phyloP scores from a whole-genome alignment of 1,140 invertebrate species.

The Tribolium castaneum region DNA sequence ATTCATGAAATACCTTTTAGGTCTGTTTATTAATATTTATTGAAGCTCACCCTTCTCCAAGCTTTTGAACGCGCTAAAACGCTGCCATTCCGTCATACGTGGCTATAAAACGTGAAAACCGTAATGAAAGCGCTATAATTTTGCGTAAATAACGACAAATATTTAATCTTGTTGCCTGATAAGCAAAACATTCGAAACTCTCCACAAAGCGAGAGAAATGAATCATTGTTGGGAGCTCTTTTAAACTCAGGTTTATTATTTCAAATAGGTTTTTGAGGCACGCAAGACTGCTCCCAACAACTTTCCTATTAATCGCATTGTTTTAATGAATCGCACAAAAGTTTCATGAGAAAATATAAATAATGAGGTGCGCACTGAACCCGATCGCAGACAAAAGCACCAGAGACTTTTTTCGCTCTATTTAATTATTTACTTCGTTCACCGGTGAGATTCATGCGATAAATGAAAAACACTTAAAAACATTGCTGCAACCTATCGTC shows the following conservation, averaged over 20 bases:
- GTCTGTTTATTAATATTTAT: conserved; percentile 27
- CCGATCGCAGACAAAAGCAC: not conserved
- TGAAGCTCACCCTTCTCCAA: not conserved
- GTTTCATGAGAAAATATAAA: not conserved
- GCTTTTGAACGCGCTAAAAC: not conserved
- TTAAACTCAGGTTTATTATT: conserved; percentile 10
- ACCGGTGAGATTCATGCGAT: not conserved
- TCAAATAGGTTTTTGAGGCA: not conserved
- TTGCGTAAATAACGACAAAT: not conserved
- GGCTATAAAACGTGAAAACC: not conserved
- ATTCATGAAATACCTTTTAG: conserved; percentile 19
- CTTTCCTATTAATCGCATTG: conserved; percentile 7
- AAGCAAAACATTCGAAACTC: conserved; percentile 13
- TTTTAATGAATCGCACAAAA: not conserved
- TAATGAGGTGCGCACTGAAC: not conserved
- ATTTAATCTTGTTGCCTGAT: not conserved
- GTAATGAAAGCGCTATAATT: not conserved
- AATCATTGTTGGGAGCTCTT: not conserved
- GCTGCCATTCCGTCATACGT: not conserved
- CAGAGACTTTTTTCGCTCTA: not conserved
- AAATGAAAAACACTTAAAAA: not conserved
- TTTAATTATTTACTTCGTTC: not conserved
- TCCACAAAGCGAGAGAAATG: not conserved
- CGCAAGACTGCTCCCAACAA: not conserved
- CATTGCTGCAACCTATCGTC: not conserved